Evolutionary conservation across 1,140 invertebrate genomes (phyloP).

Genomic region (Drosophila nigromelanica): DNA sequence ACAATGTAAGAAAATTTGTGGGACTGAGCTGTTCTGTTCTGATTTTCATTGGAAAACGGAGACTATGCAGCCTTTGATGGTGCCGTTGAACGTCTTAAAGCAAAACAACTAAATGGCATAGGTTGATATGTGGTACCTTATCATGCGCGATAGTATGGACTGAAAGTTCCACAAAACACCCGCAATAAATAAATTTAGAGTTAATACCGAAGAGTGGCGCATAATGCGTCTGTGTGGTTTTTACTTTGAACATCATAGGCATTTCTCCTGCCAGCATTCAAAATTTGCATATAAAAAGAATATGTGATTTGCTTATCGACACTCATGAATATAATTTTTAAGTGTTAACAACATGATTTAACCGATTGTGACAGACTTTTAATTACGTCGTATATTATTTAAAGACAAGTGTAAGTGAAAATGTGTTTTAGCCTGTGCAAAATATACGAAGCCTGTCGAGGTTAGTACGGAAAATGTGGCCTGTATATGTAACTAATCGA

Average conservation of each 20-base stretch:
- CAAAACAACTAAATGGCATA: too few species aligned
- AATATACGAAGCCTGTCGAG: conserved; percentile 65
- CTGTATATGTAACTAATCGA: neutral
- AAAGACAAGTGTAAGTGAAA: conserved; percentile 18
- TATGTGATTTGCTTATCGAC: neutral
- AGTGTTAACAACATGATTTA: conserved; percentile 35
- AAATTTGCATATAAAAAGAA: neutral
- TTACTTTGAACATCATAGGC: neutral
- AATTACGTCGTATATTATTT: neutral
- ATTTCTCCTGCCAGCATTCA: conserved; percentile 12
- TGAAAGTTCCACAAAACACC: too few species aligned
- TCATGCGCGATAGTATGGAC: too few species aligned
- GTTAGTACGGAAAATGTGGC: conserved; percentile 43
- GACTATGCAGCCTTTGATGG: too few species aligned
- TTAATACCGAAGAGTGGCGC: too few species aligned
- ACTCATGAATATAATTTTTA: neutral
- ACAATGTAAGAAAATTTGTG: too few species aligned
- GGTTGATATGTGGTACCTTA: too few species aligned
- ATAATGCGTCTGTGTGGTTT: too few species aligned
- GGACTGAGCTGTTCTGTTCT: too few species aligned
- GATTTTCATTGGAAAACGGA: too few species aligned
- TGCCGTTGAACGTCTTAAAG: too few species aligned
- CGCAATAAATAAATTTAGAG: too few species aligned
- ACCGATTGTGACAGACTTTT: conserved; percentile 12
- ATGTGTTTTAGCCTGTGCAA: conserved; percentile 68